Percentiles rank a stretch among this genome's conserved stretches.
These are phyloP conservation scores for Diaperis boleti DNA, from an alignment of 2,888 invertebrate genomes.

Conservation along the genomic window DNA sequence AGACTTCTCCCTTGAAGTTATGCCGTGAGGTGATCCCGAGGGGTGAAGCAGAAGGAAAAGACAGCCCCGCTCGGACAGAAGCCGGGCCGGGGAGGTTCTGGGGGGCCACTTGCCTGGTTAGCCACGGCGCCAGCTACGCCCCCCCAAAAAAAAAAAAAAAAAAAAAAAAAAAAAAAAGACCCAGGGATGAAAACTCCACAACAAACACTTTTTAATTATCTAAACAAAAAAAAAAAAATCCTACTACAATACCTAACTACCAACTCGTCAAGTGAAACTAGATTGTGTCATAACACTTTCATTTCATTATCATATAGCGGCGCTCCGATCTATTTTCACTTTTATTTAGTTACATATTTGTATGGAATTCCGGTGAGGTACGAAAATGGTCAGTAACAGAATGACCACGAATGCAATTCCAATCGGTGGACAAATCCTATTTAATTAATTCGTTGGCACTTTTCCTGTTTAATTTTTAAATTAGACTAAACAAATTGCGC, in stretches of 20 bases:
- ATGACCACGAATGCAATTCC: conserved; percentile 18
- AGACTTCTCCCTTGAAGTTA: too few species aligned
- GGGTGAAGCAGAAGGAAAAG: too few species aligned
- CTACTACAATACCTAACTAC: neutral
- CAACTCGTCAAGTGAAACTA: conserved; percentile 27
- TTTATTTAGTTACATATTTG: conserved; percentile 38
- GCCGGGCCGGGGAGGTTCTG: too few species aligned
- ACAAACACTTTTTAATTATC: too few species aligned
- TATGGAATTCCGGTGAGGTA: conserved; percentile 14
- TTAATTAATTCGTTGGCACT: conserved; percentile 14
- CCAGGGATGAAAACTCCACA: too few species aligned
- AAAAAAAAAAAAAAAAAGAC: too few species aligned
- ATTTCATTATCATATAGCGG: conserved; percentile 41
- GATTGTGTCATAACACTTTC: conserved; percentile 40
- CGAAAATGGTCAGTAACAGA: conserved; percentile 15
- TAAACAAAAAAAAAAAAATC: too few species aligned
- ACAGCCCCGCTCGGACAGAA: too few species aligned
- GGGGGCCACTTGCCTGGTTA: too few species aligned
- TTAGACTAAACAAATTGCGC: conserved; percentile 14
- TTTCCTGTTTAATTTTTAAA: conserved; percentile 4
- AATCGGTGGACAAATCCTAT: conserved; percentile 8
- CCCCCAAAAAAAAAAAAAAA: too few species aligned
- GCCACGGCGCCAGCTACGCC: too few species aligned
- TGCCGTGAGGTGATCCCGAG: too few species aligned
- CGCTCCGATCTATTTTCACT: conserved; percentile 42